These are phyloP conservation scores for Tamias sibiricus DNA, from an alignment of 2,113 vertebrate species.

Conservation along the genomic window DNA sequence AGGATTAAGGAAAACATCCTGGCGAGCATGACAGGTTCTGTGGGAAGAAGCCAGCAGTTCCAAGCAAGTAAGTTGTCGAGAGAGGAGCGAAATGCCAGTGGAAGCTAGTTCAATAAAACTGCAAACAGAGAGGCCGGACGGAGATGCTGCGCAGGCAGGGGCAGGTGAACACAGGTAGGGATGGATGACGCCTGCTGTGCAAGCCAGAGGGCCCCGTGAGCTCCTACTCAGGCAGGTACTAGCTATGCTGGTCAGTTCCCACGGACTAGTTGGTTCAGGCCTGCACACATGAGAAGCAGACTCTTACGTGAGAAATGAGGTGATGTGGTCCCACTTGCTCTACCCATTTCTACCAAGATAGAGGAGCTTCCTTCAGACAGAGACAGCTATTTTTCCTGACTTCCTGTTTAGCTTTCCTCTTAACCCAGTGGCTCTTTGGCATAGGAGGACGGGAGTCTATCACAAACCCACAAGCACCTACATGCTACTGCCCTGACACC, in stretches of 20 bases:
- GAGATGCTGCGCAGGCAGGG: neutral
- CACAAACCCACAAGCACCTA: neutral
- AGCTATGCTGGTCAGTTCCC: too few species aligned
- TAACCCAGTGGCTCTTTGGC: neutral
- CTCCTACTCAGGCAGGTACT: too few species aligned
- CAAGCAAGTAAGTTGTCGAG: neutral
- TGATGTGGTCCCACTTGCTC: neutral
- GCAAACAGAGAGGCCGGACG: neutral
- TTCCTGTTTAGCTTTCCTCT: neutral
- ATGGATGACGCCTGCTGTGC: too few species aligned
- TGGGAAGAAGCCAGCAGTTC: neutral
- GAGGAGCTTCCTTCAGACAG: neutral
- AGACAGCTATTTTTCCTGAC: accelerated
- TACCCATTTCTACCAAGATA: neutral
- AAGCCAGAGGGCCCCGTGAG: neutral
- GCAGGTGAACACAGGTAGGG: too few species aligned
- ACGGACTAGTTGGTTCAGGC: too few species aligned
- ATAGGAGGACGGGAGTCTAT: neutral
- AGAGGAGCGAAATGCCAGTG: neutral
- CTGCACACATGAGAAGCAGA: neutral
- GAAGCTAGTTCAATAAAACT: neutral
- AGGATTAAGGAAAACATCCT: neutral
- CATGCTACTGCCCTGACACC: neutral
- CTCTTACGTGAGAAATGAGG: neutral
- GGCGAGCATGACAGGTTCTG: neutral